These are phyloP conservation scores for Asteroscopus sphinx DNA, from an alignment of 2,888 invertebrate genomes.

Conservation along the genomic window DNA sequence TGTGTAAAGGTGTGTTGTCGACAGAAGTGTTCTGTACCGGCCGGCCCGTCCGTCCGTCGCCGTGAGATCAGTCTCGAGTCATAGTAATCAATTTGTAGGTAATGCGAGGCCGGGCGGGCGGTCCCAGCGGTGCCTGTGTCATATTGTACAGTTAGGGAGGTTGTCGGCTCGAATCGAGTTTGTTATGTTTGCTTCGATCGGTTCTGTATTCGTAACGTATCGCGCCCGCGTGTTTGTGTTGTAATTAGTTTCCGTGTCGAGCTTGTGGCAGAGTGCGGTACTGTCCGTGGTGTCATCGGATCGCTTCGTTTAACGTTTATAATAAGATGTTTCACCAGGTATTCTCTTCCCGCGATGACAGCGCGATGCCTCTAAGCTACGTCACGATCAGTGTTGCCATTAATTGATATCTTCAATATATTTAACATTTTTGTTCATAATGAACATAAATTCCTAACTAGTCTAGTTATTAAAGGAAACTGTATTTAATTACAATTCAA, in stretches of 20 bases:
- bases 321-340: no score
- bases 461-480: no score
- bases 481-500: no score
- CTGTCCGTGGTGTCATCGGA: constrained; percentile 30
- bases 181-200: constrained; percentile 63
- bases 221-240: constrained; percentile 64
- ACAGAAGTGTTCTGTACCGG: constrained; percentile 56
- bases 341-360: no score
- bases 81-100: constrained; percentile 60
- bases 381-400: no score
- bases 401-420: no score
- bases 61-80: constrained; percentile 54
- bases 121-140: constrained; percentile 65
- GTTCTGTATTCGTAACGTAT: constrained; percentile 56
- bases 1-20: constrained; percentile 62
- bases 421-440: no score
- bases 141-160: constrained; percentile 74
- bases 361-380: no score
- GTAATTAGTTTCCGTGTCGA: constrained; percentile 66
- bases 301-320: constrained; percentile 58
- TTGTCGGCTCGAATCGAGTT: constrained; percentile 74
- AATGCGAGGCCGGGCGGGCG: constrained; percentile 49
- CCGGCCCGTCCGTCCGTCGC: constrained; percentile 46
- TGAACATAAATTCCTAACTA: no score
- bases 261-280: constrained; percentile 50